These are phyloP conservation scores for Myotis brandtii DNA, from an alignment of 2,113 vertebrate genomes.

Conservation along the genomic window DNA sequence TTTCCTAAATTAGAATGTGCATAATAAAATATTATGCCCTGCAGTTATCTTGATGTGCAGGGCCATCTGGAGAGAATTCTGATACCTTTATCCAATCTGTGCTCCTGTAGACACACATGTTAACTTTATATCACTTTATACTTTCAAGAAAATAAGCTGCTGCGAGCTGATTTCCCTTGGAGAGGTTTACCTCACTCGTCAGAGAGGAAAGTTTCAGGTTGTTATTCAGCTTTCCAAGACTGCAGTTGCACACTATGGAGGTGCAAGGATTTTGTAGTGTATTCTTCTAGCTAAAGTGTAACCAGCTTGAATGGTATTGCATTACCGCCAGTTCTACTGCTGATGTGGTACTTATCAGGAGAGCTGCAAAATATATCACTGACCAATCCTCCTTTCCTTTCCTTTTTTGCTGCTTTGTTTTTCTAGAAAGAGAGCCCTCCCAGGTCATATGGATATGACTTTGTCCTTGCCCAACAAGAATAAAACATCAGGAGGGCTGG, in stretches of 20 bases:
- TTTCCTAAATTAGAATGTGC: conserved; percentile 4
- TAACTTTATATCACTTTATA: background rate
- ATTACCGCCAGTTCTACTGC: background rate
- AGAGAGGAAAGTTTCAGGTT: background rate
- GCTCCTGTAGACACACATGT: background rate
- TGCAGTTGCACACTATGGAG: background rate
- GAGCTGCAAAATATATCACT: background rate
- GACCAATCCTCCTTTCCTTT: background rate
- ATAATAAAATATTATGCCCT: conserved; percentile 3
- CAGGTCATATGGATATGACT: background rate
- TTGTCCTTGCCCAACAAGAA: background rate
- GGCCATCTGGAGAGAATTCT: conserved; percentile 10
- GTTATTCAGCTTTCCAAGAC: background rate
- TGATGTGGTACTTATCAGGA: background rate
- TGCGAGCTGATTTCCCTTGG: background rate
- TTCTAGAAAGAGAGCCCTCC: background rate
- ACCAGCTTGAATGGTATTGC: background rate
- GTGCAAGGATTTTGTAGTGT: background rate
- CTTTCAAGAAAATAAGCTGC: background rate
- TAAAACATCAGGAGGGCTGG: background rate
- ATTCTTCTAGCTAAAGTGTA: background rate
- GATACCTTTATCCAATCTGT: background rate
- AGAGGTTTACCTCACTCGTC: background rate
- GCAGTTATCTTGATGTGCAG: background rate
- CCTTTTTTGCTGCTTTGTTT: background rate